Base-by-base conservation (phyloP, 2,113 vertebrate genomes). In the Toxotes jaculatrix region DNA sequence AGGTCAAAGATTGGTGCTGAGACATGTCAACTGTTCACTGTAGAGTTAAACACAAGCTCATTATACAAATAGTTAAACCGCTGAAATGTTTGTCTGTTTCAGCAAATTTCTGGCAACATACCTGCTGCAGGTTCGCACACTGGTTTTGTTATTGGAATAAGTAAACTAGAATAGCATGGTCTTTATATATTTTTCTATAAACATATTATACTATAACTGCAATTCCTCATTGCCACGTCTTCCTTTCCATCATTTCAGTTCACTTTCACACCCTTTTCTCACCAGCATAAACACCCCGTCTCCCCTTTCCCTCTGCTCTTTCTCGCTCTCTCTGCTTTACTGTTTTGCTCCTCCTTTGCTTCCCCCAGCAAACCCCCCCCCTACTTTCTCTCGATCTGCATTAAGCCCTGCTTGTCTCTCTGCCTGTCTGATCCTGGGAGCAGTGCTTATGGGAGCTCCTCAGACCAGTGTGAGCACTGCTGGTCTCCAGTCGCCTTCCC, bases 361-460 rank as follows among this genome's bases (percentile, higher is more conserved):
- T 64, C 53, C 69, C 56, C 75, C 47, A 43, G 64, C 34, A 38
- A 27, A 65, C 40, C 65, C 55, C 47, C 61, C 53, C 43, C 59
- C 67, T 60, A 62, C 56, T 66, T 78, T 72, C 79, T 84, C 69
- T 55, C 32, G 13, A 88, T 86, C 68, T 77, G 86, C 88, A 77
- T 90, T 91, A 91, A 91, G 86, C 85, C 80, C 56, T 23, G 67
- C 85, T 86, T 72, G 80, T 90, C 83, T 90, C 79, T 74, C 73
- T 79, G 74, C 75, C 77, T 71, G 81, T 88, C 89, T 90, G 91
- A 92, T 90, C 89, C 86, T 47, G 34, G 74, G 55, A 91, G 84
- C 85, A 68, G 76, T 77, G 76, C 91, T 92, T 92, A 85, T 80
- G 77, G 87, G 69, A 86, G 82, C 89, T 92, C 56, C 77, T 78